Evolutionary conservation across 2,888 invertebrate genomes (phyloP), one percentile per base, ranked within the genome.

Genomic region (Andrena bicolor): DNA sequence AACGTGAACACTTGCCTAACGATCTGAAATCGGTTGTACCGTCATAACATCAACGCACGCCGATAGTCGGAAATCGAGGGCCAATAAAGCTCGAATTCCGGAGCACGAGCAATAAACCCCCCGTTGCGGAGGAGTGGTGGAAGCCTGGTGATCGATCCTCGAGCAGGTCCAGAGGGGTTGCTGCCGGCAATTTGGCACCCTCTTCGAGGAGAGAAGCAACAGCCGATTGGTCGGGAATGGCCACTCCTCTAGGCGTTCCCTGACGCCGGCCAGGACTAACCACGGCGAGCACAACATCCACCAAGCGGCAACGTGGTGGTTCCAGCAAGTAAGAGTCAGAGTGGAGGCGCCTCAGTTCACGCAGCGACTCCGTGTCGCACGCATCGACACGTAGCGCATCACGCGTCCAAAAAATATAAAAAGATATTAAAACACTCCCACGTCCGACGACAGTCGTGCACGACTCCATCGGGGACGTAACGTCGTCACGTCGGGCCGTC

Each of bases 191-290:
- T 89, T 86, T 89, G 82, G 77, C 88, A 90, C 90, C 91, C 92
- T 69, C 86, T 80, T 72, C 49, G 58, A 53, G 56, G 76, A 48
- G 76, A 58, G 51, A 48, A 61, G 71, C 65, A 10, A 35, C 5
- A 72, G 71, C 76, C 76, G 86, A 92, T 93, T 93, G 92, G 93
- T 84, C 75, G 81, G 82, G 78, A 56, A 68, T 84, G 86, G 91
- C 91, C 92, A 91, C 93, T 90, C 92, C 92, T 86, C 84, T 89
- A 90, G 91, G 92, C 91, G 92, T 87, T 82, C 89, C 84, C 76
- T 64, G 64, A 49, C 66, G 58, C 63, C 68, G 68, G 49, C 65
- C 79, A 76, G 82, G 69, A 76, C 86, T 79, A 78, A 86, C 82
- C 78, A 69, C 80, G 83, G 68, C 68, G 66, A 28, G 72, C 32